phyloP scores from a whole-genome alignment of 2,113 vertebrate genomes.

The Ammodytes marinus region DNA sequence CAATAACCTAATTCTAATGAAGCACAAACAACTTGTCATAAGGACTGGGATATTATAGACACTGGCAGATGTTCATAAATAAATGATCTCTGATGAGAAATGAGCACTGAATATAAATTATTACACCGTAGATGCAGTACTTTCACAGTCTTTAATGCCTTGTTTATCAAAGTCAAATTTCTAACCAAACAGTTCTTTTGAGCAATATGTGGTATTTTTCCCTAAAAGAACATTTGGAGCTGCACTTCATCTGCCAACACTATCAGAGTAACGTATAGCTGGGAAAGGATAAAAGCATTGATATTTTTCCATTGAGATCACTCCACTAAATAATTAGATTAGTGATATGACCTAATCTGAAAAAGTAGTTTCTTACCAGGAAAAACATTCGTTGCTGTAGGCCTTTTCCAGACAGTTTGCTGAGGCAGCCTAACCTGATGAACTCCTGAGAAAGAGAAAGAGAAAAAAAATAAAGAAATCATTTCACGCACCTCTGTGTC shows the following conservation, averaged over 20 bases:
- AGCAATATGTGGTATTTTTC: slow-evolving; percentile 23
- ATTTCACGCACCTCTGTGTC: background rate
- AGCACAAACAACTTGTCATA: slow-evolving; percentile 10
- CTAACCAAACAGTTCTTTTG: background rate
- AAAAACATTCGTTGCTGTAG: slow-evolving; percentile 99
- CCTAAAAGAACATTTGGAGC: background rate
- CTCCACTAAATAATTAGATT: slow-evolving; percentile 32
- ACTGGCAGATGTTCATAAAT: background rate
- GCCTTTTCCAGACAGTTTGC: slow-evolving; percentile 98
- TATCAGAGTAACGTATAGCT: slow-evolving; percentile 24
- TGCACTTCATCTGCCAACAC: slow-evolving; percentile 40
- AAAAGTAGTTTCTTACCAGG: slow-evolving; percentile 86
- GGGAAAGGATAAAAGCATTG: slow-evolving; percentile 25
- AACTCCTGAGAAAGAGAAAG: slow-evolving; percentile 89
- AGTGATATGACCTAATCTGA: slow-evolving; percentile 32
- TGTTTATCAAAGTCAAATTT: background rate
- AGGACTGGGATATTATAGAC: background rate
- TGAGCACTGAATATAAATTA: background rate
- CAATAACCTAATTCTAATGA: background rate
- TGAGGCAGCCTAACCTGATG: slow-evolving; percentile 97
- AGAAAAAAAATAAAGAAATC: slow-evolving; percentile 32
- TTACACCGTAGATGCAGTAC: background rate
- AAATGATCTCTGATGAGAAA: background rate
- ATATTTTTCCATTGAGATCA: slow-evolving; percentile 54
- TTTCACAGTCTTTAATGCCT: background rate